These are phyloP conservation scores for Lepus oiostolus DNA, from an alignment of 2,797 vertebrate species.

Conservation along the genomic window DNA sequence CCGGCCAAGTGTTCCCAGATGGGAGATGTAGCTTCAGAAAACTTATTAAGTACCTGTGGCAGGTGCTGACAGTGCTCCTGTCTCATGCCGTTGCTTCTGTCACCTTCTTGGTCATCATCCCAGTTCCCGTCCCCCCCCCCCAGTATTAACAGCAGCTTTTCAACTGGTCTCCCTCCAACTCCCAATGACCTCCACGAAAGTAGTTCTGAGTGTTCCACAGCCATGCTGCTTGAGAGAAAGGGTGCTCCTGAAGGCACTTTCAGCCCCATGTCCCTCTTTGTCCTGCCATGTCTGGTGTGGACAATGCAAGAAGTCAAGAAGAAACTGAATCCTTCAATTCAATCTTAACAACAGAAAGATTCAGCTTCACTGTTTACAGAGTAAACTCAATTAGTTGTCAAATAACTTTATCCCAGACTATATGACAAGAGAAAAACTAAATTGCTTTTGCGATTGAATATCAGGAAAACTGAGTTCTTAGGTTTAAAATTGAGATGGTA, in stretches of 20 bases:
- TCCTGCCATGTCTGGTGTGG: neutral
- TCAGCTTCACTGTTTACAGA: neutral
- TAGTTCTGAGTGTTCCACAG: neutral
- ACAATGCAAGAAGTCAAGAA: neutral
- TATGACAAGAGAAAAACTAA: slow-evolving; percentile 49
- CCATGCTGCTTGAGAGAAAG: neutral
- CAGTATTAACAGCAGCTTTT: neutral
- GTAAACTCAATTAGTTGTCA: neutral
- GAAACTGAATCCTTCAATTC: neutral
- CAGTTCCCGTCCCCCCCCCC: fast-evolving
- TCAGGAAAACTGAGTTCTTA: slow-evolving; percentile 45
- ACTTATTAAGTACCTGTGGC: fast-evolving
- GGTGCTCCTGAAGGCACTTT: neutral
- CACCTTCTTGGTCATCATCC: neutral
- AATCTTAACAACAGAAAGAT: neutral
- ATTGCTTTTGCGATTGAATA: neutral
- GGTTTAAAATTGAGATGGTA: slow-evolving; percentile 20
- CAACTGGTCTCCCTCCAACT: neutral
- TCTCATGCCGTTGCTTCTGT: neutral
- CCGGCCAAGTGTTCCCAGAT: neutral
- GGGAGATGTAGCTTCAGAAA: neutral
- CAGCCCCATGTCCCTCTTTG: too few relatives aligned
- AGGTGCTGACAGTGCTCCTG: fast-evolving
- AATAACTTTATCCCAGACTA: slow-evolving; percentile 6
- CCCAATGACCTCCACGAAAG: neutral